Conservation (phyloP, 2,797 vertebrate genomes). For the Loriculus beryllinus region DNA sequence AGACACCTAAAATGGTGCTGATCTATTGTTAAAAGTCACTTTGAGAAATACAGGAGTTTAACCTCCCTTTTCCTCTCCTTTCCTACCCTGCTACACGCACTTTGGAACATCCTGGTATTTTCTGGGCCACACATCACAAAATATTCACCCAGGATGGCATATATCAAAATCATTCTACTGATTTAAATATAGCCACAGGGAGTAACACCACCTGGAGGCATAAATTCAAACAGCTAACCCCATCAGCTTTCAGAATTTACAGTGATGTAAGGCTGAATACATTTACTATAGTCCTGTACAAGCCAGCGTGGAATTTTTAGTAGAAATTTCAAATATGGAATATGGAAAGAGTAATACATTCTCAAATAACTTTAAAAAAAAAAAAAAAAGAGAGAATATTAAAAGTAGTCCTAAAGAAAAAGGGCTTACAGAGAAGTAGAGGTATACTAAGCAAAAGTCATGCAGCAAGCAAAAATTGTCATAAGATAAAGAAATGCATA, state of each 20-base stretch:
- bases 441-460: neutral
- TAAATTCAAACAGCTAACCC: neutral
- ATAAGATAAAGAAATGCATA: neutral
- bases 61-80: neutral
- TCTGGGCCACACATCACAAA: neutral
- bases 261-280: neutral
- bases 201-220: constrained; percentile 3
- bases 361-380: neutral
- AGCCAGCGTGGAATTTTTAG: rapidly evolving
- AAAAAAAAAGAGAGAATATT: neutral
- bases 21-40: neutral
- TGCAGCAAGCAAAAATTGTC: neutral
- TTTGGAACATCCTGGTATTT: neutral
- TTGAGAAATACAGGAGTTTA: neutral
- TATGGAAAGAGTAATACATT: neutral
- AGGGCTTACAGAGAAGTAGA: neutral
- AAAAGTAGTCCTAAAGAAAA: neutral
- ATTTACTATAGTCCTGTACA: neutral
- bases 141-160: neutral
- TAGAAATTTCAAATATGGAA: neutral
- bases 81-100: neutral
- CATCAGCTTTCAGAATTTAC: neutral
- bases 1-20: neutral
- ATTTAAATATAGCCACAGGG: neutral
- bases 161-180: neutral